Conservation (phyloP, 2,888 invertebrate genomes). For the Ctenicera cuprea region DNA sequence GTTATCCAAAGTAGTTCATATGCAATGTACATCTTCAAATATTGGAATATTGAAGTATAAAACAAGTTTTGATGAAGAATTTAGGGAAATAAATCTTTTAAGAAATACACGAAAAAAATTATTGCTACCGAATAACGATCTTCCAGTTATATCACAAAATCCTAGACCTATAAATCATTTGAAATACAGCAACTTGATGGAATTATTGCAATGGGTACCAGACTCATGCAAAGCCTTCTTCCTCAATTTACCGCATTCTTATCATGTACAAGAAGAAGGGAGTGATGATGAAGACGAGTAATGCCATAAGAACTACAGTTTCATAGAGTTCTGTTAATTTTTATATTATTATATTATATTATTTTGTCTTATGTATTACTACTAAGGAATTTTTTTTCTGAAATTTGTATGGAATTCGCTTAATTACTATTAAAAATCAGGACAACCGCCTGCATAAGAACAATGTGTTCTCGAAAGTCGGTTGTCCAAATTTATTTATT, state of each 20-base stretch:
- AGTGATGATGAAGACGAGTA: slow-evolving; percentile 1
- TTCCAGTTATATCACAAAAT: slow-evolving; percentile 11
- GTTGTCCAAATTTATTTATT: no score
- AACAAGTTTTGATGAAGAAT: slow-evolving; percentile 22
- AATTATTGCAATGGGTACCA: slow-evolving; percentile 32
- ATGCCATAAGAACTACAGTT: no score
- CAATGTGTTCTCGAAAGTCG: no score
- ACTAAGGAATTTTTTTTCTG: no score
- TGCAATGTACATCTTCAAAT: slow-evolving; percentile 2
- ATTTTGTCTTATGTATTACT: no score
- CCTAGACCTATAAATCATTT: slow-evolving; percentile 11
- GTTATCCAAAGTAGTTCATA: slow-evolving; percentile 13
- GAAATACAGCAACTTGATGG: slow-evolving; percentile 16
- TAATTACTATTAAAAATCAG: no score
- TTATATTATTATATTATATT: no score
- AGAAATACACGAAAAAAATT: slow-evolving; percentile 1
- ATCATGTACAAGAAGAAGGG: no score
- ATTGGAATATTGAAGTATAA: slow-evolving; percentile 25
- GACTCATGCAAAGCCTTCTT: slow-evolving; percentile 16
- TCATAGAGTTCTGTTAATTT: no score
- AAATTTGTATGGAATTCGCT: no score
- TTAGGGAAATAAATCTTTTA: background rate
- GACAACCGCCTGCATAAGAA: no score
- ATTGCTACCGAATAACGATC: slow-evolving; percentile 8
- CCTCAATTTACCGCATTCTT: slow-evolving; percentile 13